phyloP scores from a whole-genome alignment of 2,113 vertebrate species.

The Elanoides forficatus region DNA sequence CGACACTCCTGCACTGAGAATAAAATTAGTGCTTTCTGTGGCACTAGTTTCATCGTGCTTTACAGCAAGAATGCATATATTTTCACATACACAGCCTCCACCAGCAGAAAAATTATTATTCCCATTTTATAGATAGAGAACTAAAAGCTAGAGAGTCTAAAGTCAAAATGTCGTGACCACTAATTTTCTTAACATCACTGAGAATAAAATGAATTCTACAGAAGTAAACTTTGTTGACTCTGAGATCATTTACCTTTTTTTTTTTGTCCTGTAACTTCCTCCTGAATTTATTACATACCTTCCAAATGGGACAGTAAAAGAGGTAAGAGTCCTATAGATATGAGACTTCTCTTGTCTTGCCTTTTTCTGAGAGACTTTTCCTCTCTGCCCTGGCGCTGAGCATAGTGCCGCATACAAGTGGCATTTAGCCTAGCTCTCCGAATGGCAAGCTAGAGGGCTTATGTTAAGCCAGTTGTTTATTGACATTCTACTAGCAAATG shows the following conservation, averaged over 20 bases:
- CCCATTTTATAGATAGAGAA: neutral
- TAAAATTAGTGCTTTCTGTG: neutral
- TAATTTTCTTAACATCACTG: neutral
- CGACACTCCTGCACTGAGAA: neutral
- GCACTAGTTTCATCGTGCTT: neutral
- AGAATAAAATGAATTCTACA: neutral
- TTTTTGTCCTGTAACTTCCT: neutral
- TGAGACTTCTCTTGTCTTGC: neutral
- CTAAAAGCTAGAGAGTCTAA: neutral
- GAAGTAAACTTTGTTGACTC: neutral
- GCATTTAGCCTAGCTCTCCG: neutral
- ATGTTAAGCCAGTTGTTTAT: neutral
- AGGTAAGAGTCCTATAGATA: neutral
- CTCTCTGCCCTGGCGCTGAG: neutral
- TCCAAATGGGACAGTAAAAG: neutral
- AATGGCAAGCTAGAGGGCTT: neutral
- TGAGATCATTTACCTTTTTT: neutral
- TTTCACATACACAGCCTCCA: neutral
- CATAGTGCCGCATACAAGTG: neutral
- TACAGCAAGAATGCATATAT: neutral
- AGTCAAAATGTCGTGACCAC: neutral
- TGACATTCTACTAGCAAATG: neutral
- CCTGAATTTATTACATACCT: neutral
- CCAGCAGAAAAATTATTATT: neutral
- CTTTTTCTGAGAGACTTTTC: neutral